Conservation (phyloP, 2,113 vertebrate genomes). For the Eurystomus gularis region DNA sequence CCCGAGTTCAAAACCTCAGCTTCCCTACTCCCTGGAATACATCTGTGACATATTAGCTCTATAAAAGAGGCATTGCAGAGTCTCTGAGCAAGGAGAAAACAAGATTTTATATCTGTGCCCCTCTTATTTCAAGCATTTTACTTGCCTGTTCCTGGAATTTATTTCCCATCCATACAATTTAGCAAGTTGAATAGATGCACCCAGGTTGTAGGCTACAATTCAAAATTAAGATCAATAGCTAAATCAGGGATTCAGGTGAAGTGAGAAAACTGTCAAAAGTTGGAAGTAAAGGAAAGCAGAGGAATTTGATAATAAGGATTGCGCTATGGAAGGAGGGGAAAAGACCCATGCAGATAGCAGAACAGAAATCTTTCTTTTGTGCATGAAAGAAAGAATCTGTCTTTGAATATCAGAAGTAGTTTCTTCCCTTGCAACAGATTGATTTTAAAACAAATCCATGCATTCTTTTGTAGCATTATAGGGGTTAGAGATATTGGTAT, state of each 20-base stretch:
- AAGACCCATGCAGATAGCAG: background rate
- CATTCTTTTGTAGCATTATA: background rate
- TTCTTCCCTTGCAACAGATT: background rate
- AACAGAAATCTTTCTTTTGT: background rate
- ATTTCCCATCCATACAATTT: background rate
- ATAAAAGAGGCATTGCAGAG: background rate
- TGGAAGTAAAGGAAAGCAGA: background rate
- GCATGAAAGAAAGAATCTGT: background rate
- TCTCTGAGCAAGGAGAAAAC: conserved; percentile 21
- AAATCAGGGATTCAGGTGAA: background rate
- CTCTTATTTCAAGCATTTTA: background rate
- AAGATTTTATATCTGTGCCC: background rate
- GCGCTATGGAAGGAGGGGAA: background rate
- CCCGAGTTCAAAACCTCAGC: conserved; percentile 38
- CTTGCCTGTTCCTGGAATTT: background rate
- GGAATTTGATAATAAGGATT: background rate
- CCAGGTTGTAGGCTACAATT: background rate
- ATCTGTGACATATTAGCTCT: conserved; percentile 13
- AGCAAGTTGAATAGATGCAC: background rate
- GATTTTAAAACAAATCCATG: background rate
- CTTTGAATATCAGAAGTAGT: background rate
- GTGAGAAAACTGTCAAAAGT: background rate
- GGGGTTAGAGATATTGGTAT: background rate
- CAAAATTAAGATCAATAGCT: background rate
- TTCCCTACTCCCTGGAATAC: conserved; percentile 33